These are phyloP conservation scores for Labeo catla DNA, from an alignment of 2,113 vertebrate species.

Conservation along the genomic window DNA sequence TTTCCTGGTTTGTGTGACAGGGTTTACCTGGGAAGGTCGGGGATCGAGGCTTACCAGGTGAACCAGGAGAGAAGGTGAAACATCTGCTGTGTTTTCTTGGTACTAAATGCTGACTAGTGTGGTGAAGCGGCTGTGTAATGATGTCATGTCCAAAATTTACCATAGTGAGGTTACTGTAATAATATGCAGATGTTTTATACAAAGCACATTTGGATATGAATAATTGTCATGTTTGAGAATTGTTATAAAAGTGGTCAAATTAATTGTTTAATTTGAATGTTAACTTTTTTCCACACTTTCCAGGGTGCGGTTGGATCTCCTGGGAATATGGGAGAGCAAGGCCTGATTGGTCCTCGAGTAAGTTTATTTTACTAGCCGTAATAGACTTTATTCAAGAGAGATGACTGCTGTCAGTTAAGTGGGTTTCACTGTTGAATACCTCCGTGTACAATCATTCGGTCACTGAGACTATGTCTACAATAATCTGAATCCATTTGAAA, in stretches of 20 bases:
- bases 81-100: background rate
- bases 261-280: background rate
- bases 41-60: constrained; percentile 85
- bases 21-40: constrained; percentile 84
- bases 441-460: background rate
- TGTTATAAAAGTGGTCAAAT: background rate
- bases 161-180: background rate
- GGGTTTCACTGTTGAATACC: no score
- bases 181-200: background rate
- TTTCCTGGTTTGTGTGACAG: constrained; percentile 70
- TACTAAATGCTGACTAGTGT: background rate
- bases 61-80: constrained; percentile 90
- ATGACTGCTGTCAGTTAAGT: background rate
- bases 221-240: background rate
- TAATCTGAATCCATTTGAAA: no score
- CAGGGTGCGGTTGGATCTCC: constrained; percentile 85
- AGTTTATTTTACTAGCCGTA: constrained; percentile 60
- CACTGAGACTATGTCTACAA: no score
- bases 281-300: constrained; percentile 31
- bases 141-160: background rate
- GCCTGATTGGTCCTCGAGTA: constrained; percentile 88
- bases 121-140: background rate
- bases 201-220: background rate
- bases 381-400: background rate
- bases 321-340: constrained; percentile 87